These are phyloP conservation scores for Prolemur simus DNA, from an alignment of 2,113 vertebrate genomes.

Conservation along the genomic window DNA sequence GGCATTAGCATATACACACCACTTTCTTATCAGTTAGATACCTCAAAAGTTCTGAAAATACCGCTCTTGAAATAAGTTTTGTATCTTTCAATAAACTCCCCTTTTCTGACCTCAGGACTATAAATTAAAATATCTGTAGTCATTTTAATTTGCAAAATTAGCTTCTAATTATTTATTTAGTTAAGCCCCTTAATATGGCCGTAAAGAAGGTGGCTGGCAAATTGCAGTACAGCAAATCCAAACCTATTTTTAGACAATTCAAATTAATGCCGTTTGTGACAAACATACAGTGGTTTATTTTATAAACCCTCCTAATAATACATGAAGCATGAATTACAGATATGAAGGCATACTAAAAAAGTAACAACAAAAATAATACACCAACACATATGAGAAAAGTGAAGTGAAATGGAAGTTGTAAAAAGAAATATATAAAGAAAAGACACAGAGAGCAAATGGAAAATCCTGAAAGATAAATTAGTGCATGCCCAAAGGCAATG, in stretches of 20 bases:
- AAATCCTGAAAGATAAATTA: conserved; percentile 73
- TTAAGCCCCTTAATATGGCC: conserved; percentile 35
- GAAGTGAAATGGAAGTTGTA: conserved; percentile 59
- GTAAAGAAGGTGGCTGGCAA: conserved; percentile 53
- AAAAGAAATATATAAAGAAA: conserved; percentile 61
- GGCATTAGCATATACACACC: background rate
- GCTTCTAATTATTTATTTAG: conserved; percentile 65
- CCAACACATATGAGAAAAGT: conserved; percentile 43
- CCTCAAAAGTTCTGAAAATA: background rate
- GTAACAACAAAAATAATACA: conserved; percentile 64
- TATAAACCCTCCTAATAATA: conserved; percentile 67
- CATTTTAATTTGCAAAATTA: conserved; percentile 62
- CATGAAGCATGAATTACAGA: conserved; percentile 69
- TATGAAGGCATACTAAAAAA: conserved; percentile 63
- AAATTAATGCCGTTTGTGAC: conserved; percentile 63
- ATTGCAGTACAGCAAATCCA: conserved; percentile 50
- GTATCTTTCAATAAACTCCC: background rate
- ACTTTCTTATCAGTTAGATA: background rate
- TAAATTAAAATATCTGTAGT: conserved; percentile 33
- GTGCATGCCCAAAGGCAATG: conserved; percentile 63
- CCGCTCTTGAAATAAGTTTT: background rate
- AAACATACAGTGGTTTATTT: conserved; percentile 68
- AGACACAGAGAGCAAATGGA: conserved; percentile 56
- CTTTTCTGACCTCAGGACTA: background rate
- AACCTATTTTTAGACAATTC: conserved; percentile 69